Evolutionary conservation across 2,797 vertebrate genomes (phyloP).

Genomic region (Sylvia borin): DNA sequence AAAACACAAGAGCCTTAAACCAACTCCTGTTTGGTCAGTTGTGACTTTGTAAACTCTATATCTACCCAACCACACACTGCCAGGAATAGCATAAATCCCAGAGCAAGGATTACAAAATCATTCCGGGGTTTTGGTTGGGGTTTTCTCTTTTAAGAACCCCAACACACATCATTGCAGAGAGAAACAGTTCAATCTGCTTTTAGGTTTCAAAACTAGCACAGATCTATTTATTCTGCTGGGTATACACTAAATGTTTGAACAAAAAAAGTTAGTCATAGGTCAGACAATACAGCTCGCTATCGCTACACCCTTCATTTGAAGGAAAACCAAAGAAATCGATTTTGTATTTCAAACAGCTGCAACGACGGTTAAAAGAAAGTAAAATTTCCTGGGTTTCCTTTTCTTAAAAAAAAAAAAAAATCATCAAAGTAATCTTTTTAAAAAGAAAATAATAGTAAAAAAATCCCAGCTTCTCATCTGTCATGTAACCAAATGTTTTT

Average conservation of each 20-base stretch:
- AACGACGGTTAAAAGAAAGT: background rate
- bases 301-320: background rate
- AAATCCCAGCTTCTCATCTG: background rate
- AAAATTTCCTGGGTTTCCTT: background rate
- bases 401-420: background rate
- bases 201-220: background rate
- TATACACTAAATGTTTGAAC: background rate
- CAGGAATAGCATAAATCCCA: constrained; percentile 38
- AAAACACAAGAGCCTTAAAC: constrained; percentile 41
- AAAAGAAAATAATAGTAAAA: background rate
- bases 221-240: constrained; percentile 23
- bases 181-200: background rate
- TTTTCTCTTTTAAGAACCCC: background rate
- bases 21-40: constrained; percentile 12
- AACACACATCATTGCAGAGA: background rate
- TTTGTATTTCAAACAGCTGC: background rate
- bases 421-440: background rate
- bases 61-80: constrained; percentile 17
- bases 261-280: constrained; percentile 21
- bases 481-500: background rate
- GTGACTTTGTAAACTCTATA: background rate
- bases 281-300: background rate
- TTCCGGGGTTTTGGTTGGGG: background rate
- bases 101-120: constrained; percentile 11
- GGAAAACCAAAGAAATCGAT: background rate